phyloP scores from a whole-genome alignment of 2,797 vertebrate genomes.

The Apogon talboti region DNA sequence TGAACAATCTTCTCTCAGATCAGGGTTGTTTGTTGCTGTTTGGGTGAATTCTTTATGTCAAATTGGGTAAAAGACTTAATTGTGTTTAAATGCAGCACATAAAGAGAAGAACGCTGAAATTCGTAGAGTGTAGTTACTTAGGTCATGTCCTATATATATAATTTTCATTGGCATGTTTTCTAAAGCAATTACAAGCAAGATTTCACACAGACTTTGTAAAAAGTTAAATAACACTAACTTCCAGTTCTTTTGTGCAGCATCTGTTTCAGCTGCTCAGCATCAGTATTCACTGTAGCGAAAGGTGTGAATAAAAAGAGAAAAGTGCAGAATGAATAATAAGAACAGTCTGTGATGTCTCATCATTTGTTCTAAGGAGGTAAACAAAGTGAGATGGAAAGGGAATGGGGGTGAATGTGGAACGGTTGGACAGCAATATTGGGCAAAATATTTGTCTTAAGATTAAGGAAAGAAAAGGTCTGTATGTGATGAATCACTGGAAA shows the following conservation, averaged over 20 bases:
- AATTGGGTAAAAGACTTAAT: constrained; percentile 58
- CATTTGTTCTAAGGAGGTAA: constrained; percentile 26
- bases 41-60: constrained; percentile 56
- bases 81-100: constrained; percentile 15
- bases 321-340: constrained; percentile 14
- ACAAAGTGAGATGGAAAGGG: constrained; percentile 9
- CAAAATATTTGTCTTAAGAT: constrained; percentile 19
- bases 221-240: background rate
- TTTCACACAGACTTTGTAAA: background rate
- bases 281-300: constrained; percentile 35
- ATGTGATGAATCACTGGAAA: constrained; percentile 17
- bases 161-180: no score
- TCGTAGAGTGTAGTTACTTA: background rate
- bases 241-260: background rate
- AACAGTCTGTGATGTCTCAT: constrained; percentile 18
- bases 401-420: constrained; percentile 21
- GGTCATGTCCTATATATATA: no score
- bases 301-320: constrained; percentile 16
- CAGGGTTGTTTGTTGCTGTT: constrained; percentile 54
- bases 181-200: background rate
- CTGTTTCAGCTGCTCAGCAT: constrained; percentile 11
- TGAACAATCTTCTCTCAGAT: constrained; percentile 44
- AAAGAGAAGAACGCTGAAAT: constrained; percentile 30
- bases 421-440: constrained; percentile 27
- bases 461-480: constrained; percentile 14